Conservation (phyloP, 2,113 vertebrate genomes). For the Platycercus adscitus region DNA sequence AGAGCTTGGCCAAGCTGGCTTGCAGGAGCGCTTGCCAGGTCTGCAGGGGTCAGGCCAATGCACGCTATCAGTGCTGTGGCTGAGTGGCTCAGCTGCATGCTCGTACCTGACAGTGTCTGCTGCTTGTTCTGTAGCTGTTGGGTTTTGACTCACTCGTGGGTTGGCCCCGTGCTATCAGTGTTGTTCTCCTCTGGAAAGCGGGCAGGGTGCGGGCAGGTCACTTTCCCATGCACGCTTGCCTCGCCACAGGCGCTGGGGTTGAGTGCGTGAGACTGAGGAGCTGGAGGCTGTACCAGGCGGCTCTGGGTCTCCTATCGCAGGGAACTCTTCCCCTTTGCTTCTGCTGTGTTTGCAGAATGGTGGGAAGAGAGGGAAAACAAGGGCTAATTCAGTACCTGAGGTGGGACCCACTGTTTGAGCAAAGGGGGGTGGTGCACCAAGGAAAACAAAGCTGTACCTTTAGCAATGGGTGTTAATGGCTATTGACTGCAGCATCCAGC, state of each 20-base stretch:
- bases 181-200: background rate
- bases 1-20: rapidly evolving
- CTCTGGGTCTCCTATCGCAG: rapidly evolving
- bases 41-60: background rate
- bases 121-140: background rate
- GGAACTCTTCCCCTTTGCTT: background rate
- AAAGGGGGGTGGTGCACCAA: background rate
- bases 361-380: background rate
- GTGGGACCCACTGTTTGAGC: background rate
- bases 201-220: background rate
- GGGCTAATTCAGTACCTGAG: background rate
- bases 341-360: background rate
- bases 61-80: rapidly evolving
- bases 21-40: background rate
- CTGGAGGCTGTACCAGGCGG: background rate
- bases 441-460: background rate
- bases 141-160: background rate
- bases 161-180: background rate
- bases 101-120: background rate
- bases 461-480: background rate
- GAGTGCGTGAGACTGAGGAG: rapidly evolving
- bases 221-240: background rate
- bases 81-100: background rate
- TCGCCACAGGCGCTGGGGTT: background rate
- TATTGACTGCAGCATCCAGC: rapidly evolving